These are phyloP conservation scores for Thunnus maccoyii DNA, from an alignment of 2,113 vertebrate genomes.

Conservation along the genomic window DNA sequence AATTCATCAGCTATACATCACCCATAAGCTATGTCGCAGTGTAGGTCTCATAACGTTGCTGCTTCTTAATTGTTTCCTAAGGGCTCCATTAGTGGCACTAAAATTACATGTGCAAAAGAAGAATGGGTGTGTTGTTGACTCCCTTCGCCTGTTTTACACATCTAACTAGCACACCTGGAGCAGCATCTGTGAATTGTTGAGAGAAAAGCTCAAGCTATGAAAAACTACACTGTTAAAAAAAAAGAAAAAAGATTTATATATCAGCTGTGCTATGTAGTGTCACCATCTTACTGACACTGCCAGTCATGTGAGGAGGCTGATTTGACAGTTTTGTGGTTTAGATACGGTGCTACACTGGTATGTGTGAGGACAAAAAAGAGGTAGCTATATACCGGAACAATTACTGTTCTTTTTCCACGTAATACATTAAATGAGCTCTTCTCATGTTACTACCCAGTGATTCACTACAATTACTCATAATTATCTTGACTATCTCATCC, in stretches of 20 bases:
- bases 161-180: constrained; percentile 18
- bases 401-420: too few species aligned
- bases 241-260: too few species aligned
- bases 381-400: neutral
- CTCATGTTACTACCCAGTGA: too few species aligned
- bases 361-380: neutral
- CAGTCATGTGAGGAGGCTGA: neutral
- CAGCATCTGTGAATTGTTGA: constrained; percentile 19
- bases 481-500: too few species aligned
- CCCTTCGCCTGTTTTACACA: constrained; percentile 43
- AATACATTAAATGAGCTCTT: too few species aligned
- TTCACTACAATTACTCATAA: too few species aligned
- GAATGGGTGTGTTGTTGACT: constrained; percentile 37
- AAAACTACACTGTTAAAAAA: neutral
- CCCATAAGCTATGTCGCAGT: constrained; percentile 15
- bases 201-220: constrained; percentile 2
- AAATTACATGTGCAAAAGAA: constrained; percentile 44
- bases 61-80: constrained; percentile 66
- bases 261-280: neutral
- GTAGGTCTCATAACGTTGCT: constrained; percentile 42
- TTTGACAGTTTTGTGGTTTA: neutral
- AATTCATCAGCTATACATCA: constrained; percentile 25
- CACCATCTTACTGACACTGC: neutral
- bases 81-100: constrained; percentile 60
- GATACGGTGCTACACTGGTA: neutral